phyloP scores from a whole-genome alignment of 2,888 invertebrate species.

The Mechanitis messenoides region DNA sequence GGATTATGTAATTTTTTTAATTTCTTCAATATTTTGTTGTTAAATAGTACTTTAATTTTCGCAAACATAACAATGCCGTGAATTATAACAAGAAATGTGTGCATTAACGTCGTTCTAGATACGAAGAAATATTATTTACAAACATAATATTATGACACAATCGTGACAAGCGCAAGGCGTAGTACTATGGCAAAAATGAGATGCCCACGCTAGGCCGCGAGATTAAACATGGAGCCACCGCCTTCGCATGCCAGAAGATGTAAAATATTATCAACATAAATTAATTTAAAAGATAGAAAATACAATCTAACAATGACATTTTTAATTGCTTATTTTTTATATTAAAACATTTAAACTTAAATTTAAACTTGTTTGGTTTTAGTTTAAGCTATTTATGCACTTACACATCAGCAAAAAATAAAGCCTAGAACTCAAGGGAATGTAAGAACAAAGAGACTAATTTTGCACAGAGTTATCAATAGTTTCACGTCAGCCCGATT shows the following conservation, averaged over 20 bases:
- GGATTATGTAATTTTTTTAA: neutral
- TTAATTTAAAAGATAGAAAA: slow-evolving; percentile 49
- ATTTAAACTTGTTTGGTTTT: too few species aligned
- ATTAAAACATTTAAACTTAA: too few species aligned
- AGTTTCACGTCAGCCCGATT: slow-evolving; percentile 59
- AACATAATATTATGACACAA: slow-evolving; percentile 19
- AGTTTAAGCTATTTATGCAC: too few species aligned
- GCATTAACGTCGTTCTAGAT: slow-evolving; percentile 5
- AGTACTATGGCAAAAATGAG: slow-evolving; percentile 42
- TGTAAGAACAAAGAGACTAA: slow-evolving; percentile 61
- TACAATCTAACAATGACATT: slow-evolving; percentile 23
- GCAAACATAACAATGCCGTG: neutral
- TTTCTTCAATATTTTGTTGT: neutral
- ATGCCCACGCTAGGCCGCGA: slow-evolving; percentile 44
- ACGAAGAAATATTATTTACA: slow-evolving; percentile 16
- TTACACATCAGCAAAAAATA: slow-evolving; percentile 16
- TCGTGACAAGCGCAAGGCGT: slow-evolving; percentile 19
- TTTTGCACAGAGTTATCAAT: slow-evolving; percentile 57
- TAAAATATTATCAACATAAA: slow-evolving; percentile 56
- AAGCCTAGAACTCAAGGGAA: slow-evolving; percentile 28
- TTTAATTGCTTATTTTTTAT: neutral
- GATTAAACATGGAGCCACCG: slow-evolving; percentile 50
- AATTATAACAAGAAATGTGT: slow-evolving; percentile 11
- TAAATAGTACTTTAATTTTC: neutral
- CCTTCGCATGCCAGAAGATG: slow-evolving; percentile 45